Base-by-base conservation (phyloP, 2,113 vertebrate genomes). In the Salminus brasiliensis region DNA sequence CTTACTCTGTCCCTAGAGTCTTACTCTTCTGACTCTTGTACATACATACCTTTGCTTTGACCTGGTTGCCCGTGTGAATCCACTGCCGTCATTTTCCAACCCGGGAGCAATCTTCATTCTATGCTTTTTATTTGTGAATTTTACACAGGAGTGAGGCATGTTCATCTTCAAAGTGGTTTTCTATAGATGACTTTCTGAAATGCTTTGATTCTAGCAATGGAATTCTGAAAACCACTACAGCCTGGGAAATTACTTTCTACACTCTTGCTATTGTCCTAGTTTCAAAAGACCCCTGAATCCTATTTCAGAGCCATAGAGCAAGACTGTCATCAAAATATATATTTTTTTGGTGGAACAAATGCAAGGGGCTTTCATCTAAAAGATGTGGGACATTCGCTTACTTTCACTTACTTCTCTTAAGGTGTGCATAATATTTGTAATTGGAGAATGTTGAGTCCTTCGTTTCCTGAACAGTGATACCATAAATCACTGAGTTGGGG, bases 181-280 rank as follows among this genome's bases (percentile, higher is more conserved):
- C 63, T 72, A 21, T 23, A 47, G 36, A 49, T 18, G 30, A 63
- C 43, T 62, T 71, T 52, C 15, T 52, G 76, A 70, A 71, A 62
- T 62, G 55, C 59, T 63, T 79, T 72, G 30, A 71, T 63, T 72
- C 57, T 49, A 16, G 30, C 36, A 16, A 18, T 72, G 23, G 32
- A 79, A 71, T 53, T 71, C 29, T 71, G 29, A 71, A 30, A 71
- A 71, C 12, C 43, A 39, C 57, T 52, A 52, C 45, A 79, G 25
- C 1, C 29, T 78, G 76, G 57, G 36, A 78, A 78, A 78, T 79
- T 63, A 36, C 68, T 72, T 79, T 72, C 68, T 72, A 79, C 57
- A 34, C 18, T 23, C 68, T 63, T 79, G 45, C 57, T 32, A 41
- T 79, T 79, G 55, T 72, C 77, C 77, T 65, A 79, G 68, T 72